Conservation (phyloP, 2,113 vertebrate genomes). For the Entomyzon cyanotis region DNA sequence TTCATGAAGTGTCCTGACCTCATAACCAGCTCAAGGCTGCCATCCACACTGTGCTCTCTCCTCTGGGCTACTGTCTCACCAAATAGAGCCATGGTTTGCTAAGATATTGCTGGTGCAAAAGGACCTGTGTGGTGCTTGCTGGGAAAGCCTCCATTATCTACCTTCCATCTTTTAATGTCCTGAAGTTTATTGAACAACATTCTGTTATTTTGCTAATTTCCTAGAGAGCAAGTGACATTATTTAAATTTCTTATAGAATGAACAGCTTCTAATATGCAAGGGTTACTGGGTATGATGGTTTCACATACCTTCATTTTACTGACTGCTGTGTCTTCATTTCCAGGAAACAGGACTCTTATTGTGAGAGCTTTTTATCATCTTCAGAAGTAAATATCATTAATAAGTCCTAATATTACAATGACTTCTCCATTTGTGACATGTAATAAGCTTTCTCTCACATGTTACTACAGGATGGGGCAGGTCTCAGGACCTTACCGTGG, state of each 20-base stretch:
- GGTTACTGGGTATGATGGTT: background rate
- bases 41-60: background rate
- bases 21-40: background rate
- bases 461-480: background rate
- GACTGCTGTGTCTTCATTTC: background rate
- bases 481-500: background rate
- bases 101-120: background rate
- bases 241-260: background rate
- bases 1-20: background rate
- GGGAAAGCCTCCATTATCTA: background rate
- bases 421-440: background rate
- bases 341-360: background rate
- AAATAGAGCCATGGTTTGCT: rapidly evolving
- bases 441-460: background rate
- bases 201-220: background rate
- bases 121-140: background rate
- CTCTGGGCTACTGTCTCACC: background rate
- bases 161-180: background rate
- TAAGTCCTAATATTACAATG: background rate
- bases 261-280: background rate
- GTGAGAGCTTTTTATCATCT: background rate
- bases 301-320: background rate
- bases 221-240: background rate
- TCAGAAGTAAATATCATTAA: background rate
- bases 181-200: background rate